Evolutionary conservation across 2,888 invertebrate species (phyloP).

Genomic region (Cephonodes hylas): DNA sequence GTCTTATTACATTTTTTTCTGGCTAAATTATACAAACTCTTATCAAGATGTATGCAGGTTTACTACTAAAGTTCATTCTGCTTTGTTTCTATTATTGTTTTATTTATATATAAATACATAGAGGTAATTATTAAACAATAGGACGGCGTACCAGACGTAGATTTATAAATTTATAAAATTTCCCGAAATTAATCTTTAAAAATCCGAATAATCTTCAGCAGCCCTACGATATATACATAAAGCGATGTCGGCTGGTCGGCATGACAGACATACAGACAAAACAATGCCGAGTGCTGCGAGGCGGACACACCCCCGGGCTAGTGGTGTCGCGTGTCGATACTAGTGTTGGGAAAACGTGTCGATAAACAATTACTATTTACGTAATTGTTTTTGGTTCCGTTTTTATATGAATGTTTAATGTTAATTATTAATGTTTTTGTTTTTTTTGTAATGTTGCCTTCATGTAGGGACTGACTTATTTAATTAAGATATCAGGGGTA

Average conservation of each 20-base stretch:
- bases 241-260: constrained; percentile 60
- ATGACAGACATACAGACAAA: constrained; percentile 75
- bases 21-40: no score
- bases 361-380: not conserved
- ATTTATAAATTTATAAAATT: no score
- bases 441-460: not conserved
- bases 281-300: constrained; percentile 70
- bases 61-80: no score
- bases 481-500: no score
- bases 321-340: constrained; percentile 27
- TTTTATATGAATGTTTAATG: not conserved
- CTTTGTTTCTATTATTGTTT: no score
- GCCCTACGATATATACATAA: constrained; percentile 31
- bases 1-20: no score
- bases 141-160: no score
- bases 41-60: no score
- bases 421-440: not conserved
- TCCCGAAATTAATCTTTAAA: not conserved
- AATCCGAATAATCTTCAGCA: not conserved
- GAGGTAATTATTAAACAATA: no score
- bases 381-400: not conserved
- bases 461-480: not conserved
- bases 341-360: constrained; percentile 11
- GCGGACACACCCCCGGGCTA: constrained; percentile 69
- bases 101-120: no score